These are phyloP conservation scores for Chaenogobius annularis DNA, from an alignment of 2,113 vertebrate species.

Conservation along the genomic window DNA sequence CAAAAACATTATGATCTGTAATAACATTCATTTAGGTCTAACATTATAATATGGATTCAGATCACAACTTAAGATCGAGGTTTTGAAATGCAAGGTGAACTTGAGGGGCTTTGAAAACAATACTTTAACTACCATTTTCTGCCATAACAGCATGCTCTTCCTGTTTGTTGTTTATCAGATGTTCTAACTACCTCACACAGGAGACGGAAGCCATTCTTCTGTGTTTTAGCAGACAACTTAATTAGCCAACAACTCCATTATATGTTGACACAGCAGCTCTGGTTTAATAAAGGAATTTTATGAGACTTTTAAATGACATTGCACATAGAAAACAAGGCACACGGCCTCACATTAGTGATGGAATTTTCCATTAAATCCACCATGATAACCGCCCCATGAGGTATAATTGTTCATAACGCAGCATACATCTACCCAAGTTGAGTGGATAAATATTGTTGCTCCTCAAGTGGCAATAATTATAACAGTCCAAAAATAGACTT, in stretches of 20 bases:
- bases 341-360: constrained; percentile 5
- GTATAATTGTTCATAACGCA: not conserved
- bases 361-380: constrained; percentile 28
- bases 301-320: constrained; percentile 22
- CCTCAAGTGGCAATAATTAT: not conserved
- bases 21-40: not conserved
- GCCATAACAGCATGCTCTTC: constrained; percentile 17
- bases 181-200: not conserved
- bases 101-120: not conserved
- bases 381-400: constrained; percentile 1
- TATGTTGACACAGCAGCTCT: constrained; percentile 50
- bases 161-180: constrained; percentile 23
- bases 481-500: not conserved
- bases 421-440: not conserved
- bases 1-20: no score
- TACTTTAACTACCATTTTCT: not conserved
- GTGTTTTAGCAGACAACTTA: constrained; percentile 22
- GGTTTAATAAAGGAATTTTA: constrained; percentile 45
- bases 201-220: constrained; percentile 1
- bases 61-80: not conserved
- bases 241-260: constrained; percentile 16
- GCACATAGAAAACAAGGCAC: constrained; percentile 3
- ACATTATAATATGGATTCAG: not conserved
- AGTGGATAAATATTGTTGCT: not conserved
- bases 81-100: not conserved